These are phyloP conservation scores for Petrocephalus sullivani DNA, from an alignment of 2,797 vertebrate species.

Conservation along the genomic window DNA sequence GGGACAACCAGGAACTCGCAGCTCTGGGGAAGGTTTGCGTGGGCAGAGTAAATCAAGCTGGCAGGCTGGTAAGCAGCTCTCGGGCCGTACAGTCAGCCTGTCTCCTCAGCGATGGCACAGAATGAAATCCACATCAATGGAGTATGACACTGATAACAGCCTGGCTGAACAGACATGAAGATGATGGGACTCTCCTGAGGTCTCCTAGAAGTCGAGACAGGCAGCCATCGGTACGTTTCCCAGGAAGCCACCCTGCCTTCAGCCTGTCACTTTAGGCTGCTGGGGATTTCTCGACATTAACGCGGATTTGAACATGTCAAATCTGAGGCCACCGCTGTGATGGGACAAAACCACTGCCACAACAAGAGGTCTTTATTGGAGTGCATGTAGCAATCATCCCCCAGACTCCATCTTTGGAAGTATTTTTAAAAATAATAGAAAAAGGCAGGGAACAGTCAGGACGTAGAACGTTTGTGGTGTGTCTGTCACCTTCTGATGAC, in stretches of 20 bases:
- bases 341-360: background rate
- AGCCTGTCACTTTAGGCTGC: constrained; percentile 40
- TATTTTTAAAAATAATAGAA: background rate
- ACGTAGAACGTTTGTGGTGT: background rate
- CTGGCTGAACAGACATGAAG: constrained; percentile 38
- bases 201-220: constrained; percentile 33
- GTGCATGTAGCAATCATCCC: background rate
- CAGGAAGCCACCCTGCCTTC: constrained; percentile 34
- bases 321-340: background rate
- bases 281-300: constrained; percentile 37
- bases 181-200: constrained; percentile 44
- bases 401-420: background rate
- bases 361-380: background rate
- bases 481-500: constrained; percentile 21
- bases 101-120: constrained; percentile 41
- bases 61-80: constrained; percentile 42
- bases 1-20: background rate
- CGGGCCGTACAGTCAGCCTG: constrained; percentile 36
- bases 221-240: constrained; percentile 27
- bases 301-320: constrained; percentile 20
- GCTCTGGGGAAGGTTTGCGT: background rate
- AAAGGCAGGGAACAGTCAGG: background rate
- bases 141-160: constrained; percentile 47
- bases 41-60: constrained; percentile 33
- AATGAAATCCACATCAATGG: constrained; percentile 51